Evolutionary conservation across 2,888 invertebrate species (phyloP).

Genomic region (Mythimna loreyi): DNA sequence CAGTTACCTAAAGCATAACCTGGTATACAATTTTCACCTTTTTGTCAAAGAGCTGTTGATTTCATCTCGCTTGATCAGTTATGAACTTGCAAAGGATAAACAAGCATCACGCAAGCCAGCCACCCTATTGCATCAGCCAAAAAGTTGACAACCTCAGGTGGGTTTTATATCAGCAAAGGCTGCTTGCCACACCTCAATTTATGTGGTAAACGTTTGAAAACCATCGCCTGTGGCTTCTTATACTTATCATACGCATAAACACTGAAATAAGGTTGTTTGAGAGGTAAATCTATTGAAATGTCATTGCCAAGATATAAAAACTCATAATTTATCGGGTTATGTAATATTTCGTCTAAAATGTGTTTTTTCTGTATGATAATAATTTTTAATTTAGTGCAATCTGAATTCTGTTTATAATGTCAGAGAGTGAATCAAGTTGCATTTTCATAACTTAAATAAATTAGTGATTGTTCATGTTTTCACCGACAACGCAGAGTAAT

Average conservation of each 20-base stretch:
- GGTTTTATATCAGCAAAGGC: constrained; percentile 73
- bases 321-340: constrained; percentile 9
- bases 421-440: constrained; percentile 11
- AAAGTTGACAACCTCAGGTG: constrained; percentile 78
- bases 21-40: constrained; percentile 68
- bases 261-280: constrained; percentile 32
- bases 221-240: constrained; percentile 54
- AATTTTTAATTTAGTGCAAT: constrained; percentile 3
- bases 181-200: constrained; percentile 75
- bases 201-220: constrained; percentile 66
- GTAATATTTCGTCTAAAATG: background rate
- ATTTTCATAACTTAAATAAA: constrained; percentile 1
- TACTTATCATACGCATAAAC: constrained; percentile 37
- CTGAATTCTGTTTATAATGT: background rate
- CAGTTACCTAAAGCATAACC: constrained; percentile 46
- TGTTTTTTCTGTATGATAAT: constrained; percentile 6
- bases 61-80: constrained; percentile 69
- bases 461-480: background rate
- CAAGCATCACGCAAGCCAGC: constrained; percentile 79
- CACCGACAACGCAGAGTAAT: background rate
- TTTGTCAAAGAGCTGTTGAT: constrained; percentile 66
- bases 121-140: constrained; percentile 87
- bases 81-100: constrained; percentile 71
- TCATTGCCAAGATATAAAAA: constrained; percentile 57
- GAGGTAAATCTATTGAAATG: constrained; percentile 49